Base-by-base conservation (phyloP, 2,113 vertebrate species). In the Micronisus gabar region DNA sequence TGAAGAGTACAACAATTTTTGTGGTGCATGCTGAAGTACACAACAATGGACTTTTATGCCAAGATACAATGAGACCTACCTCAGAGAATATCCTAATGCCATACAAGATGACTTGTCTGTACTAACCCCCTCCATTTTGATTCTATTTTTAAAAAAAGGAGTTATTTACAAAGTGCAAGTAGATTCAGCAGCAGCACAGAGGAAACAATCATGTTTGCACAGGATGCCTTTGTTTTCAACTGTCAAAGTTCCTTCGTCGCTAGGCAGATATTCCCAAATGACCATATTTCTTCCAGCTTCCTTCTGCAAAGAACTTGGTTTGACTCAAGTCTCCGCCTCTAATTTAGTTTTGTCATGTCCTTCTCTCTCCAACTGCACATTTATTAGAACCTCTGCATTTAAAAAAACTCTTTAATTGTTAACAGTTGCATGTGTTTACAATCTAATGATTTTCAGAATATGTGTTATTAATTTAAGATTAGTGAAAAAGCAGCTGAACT, bases 41-140 rank as follows among this genome's bases (percentile, higher is more conserved):
- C 15, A 52, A 48, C 29, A 71, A 71, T 1, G 4, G 45, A 19
- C 18, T 55, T 76, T 22, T 36, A 55, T 25, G 41, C 36, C 12
- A 43, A 83, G 83, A 83, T 53, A 53, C n/a, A 63, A 29, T 11
- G 5, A 94, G 75, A 97, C 94, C 91, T 96, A 98, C 96, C 93
- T 97, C 29, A 11, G 80, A 70, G 73, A 53, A 82, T 3, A 80
- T 71, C 58, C 93, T 76, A 95, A 18, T 1, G 12, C 50, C 87
- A 78, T 8, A 29, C 66, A 55, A 50, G 29, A 30, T 29, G 59
- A 34, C 55, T 53, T 82, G 70, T n/a, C 83, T 80, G 80, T 20
- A 61, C 86, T n/a, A 74, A 93, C 13, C 62, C 74, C 47, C 45
- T 97, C 92, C 95, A 97, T 97, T 50, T 61, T 4, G 8, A 63